A percentile compares a stretch with the other conserved stretches of the same genome.
Conservation (phyloP, 1,140 invertebrate species). For the Parasteatoda tepidariorum region DNA sequence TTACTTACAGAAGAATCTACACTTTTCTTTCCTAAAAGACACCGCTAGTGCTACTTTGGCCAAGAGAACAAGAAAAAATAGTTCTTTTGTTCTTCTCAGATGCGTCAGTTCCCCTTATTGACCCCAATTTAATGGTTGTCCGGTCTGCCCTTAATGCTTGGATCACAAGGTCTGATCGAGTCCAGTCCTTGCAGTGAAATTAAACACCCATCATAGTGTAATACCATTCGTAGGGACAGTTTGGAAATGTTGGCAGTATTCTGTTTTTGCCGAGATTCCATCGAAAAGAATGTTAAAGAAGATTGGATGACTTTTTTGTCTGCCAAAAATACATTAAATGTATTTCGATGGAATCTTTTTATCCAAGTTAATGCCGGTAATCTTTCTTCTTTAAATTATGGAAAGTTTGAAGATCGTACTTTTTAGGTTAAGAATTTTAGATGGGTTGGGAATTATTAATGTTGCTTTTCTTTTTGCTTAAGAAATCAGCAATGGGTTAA, state of each 20-base stretch:
- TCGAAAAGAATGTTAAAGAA: neutral
- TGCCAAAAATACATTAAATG: neutral
- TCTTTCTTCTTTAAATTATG: no score
- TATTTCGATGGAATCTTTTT: no score
- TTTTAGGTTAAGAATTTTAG: no score
- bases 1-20: conserved; percentile 29
- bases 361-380: no score
- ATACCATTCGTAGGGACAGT: neutral
- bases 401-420: no score
- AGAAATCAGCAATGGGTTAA: no score
- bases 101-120: conserved; percentile 24
- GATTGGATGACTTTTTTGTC: neutral
- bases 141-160: conserved; percentile 35
- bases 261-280: neutral
- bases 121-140: conserved; percentile 58
- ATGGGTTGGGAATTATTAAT: no score
- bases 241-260: neutral
- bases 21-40: neutral
- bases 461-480: no score
- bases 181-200: conserved; percentile 17
- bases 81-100: conserved; percentile 26
- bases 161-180: conserved; percentile 15
- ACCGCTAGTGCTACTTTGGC: neutral
- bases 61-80: neutral
- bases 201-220: conserved; percentile 45